Percentiles rank a stretch among this genome's conserved stretches.
These are phyloP conservation scores for Cryptotis parvus DNA, from an alignment of 2,113 vertebrate species.

Conservation along the genomic window DNA sequence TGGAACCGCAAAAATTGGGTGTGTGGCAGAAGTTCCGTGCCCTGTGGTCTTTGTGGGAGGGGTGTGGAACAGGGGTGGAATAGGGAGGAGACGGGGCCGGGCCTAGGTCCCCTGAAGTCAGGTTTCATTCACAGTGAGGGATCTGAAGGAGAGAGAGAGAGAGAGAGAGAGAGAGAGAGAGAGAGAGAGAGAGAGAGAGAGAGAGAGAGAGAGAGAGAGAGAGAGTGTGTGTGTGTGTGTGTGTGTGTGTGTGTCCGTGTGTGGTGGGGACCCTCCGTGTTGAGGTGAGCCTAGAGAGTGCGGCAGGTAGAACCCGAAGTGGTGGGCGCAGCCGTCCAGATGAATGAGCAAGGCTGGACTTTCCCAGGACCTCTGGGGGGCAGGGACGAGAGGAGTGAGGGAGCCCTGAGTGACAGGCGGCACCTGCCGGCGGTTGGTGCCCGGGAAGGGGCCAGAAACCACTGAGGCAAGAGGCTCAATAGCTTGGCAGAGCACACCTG, in stretches of 20 bases:
- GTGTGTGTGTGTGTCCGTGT: too few species aligned
- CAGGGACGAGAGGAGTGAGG: not conserved
- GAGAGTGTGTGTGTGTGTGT: too few species aligned
- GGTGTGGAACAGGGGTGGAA: not conserved
- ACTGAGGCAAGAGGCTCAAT: too few species aligned
- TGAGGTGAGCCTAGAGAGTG: not conserved
- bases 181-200: too few species aligned
- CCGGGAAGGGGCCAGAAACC: too few species aligned
- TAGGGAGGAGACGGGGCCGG: not conserved
- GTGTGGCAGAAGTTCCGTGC: fast-evolving
- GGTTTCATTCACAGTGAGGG: not conserved
- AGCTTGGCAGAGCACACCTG: not conserved
- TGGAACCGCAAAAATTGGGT: not conserved
- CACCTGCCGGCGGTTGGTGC: not conserved
- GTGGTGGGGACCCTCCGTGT: too few species aligned
- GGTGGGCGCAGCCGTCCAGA: not conserved
- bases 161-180: too few species aligned
- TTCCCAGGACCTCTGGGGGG: too few species aligned
- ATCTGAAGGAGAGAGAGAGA: not conserved
- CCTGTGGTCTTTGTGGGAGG: too few species aligned
- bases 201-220: too few species aligned
- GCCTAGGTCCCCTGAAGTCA: not conserved
- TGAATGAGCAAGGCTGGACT: too few species aligned
- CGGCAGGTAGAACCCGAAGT: not conserved
- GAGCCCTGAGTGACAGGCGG: not conserved